Conservation (phyloP, 2,797 vertebrate species). For the Mus minutoides region DNA sequence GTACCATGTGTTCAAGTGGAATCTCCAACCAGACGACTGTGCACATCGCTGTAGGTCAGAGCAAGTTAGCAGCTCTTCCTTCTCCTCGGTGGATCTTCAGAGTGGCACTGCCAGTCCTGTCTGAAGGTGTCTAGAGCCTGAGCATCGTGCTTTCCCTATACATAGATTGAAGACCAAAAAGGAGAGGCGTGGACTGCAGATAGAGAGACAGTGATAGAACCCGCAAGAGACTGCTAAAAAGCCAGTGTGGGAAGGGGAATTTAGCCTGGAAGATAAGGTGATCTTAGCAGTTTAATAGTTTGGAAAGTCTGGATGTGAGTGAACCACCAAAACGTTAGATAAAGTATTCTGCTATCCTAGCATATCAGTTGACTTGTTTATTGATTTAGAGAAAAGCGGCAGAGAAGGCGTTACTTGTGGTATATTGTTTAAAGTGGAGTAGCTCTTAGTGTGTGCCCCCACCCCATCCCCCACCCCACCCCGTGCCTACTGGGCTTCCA, state of each 20-base stretch:
- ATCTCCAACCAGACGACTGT: not conserved
- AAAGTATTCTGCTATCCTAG: not conserved
- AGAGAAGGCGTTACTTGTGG: not conserved
- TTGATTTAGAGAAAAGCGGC: not conserved
- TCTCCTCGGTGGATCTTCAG: not conserved
- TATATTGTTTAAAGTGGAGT: not conserved
- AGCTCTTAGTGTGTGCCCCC: not conserved
- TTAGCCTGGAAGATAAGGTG: constrained; percentile 7
- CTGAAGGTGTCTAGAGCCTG: not conserved
- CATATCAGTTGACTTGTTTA: not conserved
- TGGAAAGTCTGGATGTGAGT: not conserved
- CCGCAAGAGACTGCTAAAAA: constrained; percentile 3
- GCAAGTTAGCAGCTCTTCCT: not conserved
- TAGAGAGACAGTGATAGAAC: not conserved
- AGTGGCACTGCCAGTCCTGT: not conserved
- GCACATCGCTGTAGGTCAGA: not conserved
- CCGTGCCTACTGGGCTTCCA: accelerated
- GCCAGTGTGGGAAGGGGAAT: not conserved
- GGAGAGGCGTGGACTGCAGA: too few relatives aligned
- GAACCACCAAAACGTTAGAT: not conserved
- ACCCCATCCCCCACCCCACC: too few relatives aligned
- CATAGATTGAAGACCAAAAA: not conserved
- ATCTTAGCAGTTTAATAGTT: not conserved
- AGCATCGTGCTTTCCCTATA: not conserved
- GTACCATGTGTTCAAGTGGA: not conserved